These are phyloP conservation scores for Darevskia mixta DNA, from an alignment of 2,797 vertebrate species.

Conservation along the genomic window DNA sequence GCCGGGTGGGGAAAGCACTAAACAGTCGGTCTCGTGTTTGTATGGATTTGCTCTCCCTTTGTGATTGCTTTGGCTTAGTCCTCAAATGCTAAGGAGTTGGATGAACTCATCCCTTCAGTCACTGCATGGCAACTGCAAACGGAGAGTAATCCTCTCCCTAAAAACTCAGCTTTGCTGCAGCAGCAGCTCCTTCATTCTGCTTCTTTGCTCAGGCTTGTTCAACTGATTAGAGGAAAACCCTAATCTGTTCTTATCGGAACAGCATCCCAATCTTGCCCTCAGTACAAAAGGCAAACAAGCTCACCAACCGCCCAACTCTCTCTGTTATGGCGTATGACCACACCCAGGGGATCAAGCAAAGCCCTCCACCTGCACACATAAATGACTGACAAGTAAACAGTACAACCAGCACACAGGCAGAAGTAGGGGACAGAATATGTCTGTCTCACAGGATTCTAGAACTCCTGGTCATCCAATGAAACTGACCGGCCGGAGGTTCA, in stretches of 20 bases:
- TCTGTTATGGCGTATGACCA: constrained; percentile 55
- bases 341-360: constrained; percentile 45
- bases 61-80: constrained; percentile 31
- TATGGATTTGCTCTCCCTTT: background rate
- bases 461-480: no score
- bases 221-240: constrained; percentile 67
- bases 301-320: constrained; percentile 34
- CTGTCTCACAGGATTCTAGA: no score
- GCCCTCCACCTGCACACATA: constrained; percentile 35
- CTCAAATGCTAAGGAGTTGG: background rate
- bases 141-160: constrained; percentile 56
- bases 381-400: constrained; percentile 51
- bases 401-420: constrained; percentile 37
- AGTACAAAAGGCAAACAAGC: background rate
- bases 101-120: constrained; percentile 36
- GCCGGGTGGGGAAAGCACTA: constrained; percentile 12
- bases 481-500: no score
- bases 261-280: constrained; percentile 52
- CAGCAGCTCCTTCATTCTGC: constrained; percentile 54
- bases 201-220: constrained; percentile 65
- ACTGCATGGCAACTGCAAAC: constrained; percentile 15
- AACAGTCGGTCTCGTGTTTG: background rate
- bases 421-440: no score
- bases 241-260: constrained; percentile 39
- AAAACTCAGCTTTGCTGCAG: constrained; percentile 63